Evolutionary conservation across 2,888 invertebrate species (phyloP), one percentile per base, ranked within the genome.

Genomic region (Drosophila formosana): DNA sequence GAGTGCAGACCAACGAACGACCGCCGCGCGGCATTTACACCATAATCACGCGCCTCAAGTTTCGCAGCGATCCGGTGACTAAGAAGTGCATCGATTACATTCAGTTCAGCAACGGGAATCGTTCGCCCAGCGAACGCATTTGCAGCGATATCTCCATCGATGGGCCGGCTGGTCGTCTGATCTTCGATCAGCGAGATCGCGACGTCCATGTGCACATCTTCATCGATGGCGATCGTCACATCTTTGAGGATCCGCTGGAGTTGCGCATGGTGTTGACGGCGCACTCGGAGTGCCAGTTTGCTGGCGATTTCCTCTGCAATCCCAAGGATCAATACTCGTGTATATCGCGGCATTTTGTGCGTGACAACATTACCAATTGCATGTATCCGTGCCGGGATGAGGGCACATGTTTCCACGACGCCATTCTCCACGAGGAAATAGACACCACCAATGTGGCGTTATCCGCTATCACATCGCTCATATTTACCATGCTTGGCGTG

Each of bases 401-500:
- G 55, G 88, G 87, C 23, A 90, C 90, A 28, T 91, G 91, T 49
- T 90, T 90, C 52, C 83, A 90, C 43, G 90, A 91, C 67, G 89
- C 81, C n/a, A 80, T 90, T 11, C 76, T 80, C 0, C 64, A 76
- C 1, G 89, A 88, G 7, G 90, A 89, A 55, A 78, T 90, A 0
- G 91, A 92, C 49, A 86, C 90, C 0, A 88, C 91, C 9, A 91
- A 91, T 71, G 91, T 92, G 62, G 91, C 90, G 6, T 68, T 92
- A 23, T 92, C 91, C 66, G 92, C 92, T 2, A 88, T 92, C 7
- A 92, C 91, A 4, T 92, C 92, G 3, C 77, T 92, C 13, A 91
- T 92, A 7, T 92, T 92, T 41, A 92, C 92, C 25, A 91, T 92
- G 92, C 68, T 91, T 13, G 92, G 91, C 7, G 92, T 92, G 13